Percentiles rank a stretch among this genome's conserved stretches.
Conservation (phyloP, 2,797 vertebrate genomes). For the Lepus townsendii region DNA sequence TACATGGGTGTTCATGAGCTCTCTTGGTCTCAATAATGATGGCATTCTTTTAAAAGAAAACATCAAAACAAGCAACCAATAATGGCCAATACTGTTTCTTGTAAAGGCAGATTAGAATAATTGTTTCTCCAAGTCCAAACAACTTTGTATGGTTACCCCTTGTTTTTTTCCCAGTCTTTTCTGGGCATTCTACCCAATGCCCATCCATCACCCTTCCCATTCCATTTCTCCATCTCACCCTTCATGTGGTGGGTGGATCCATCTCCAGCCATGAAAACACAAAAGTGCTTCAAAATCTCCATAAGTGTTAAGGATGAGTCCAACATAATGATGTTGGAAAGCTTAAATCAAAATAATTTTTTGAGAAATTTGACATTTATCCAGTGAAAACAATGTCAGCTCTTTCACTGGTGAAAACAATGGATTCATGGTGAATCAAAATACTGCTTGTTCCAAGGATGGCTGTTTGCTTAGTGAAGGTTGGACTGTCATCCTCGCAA, state of each 20-base stretch:
- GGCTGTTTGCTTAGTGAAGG: background rate
- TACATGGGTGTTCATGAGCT: background rate
- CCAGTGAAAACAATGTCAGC: background rate
- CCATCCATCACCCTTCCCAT: background rate
- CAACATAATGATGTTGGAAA: background rate
- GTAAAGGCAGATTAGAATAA: background rate
- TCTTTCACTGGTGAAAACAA: background rate
- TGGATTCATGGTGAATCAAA: background rate
- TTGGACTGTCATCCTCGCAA: background rate
- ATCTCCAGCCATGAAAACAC: background rate
- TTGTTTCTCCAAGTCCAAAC: background rate
- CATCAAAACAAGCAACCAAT: background rate
- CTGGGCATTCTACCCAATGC: background rate
- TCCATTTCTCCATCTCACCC: background rate
- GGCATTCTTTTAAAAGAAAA: background rate
- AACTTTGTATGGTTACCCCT: background rate
- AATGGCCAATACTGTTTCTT: background rate
- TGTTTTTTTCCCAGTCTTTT: background rate
- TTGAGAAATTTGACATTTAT: constrained; percentile 18
- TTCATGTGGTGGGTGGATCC: background rate
- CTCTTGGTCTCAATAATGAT: background rate
- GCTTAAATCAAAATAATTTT: background rate
- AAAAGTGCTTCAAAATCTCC: no score
- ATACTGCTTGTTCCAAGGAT: background rate
- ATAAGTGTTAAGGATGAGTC: background rate